Evolutionary conservation across 1,140 invertebrate genomes (phyloP), one percentile per base, ranked within the genome.

Genomic region (Lethocerus indicus): DNA sequence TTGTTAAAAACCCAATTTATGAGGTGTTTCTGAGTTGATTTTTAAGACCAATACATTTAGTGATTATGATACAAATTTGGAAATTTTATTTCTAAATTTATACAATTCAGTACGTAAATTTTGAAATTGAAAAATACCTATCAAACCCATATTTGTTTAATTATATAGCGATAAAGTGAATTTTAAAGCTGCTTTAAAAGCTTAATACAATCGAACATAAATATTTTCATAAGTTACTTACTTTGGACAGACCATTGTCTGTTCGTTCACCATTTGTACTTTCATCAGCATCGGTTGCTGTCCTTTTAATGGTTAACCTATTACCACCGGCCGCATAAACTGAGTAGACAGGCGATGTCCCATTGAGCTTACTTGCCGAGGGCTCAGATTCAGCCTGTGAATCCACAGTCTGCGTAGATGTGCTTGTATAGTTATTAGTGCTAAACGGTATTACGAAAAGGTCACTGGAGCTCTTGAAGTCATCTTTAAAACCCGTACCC

Each of bases 261-360:
- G 20, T 20, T 41, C 27, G 20, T 43, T 54, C 41, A 29, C 42
- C 43, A 23, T 56, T 56, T 45, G 26, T 46, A 23, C 32, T 25
- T 16, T 13, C 24, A 36, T 43, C 51, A 47, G 53, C 53, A 36
- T 55, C 52, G 18, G 42, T 36, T 54, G 75, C 73, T 70, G 83
- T 84, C 54, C 81, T 69, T 65, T 84, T 86, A 54, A 86, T 82
- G 26, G 81, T 84, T 59, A 84, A 82, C 71, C 84, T 83, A 61
- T 82, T 84, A 51, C 80, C 81, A 54, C 75, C 75, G 18, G 79
- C 80, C 52, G 79, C 75, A 65, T 81, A 83, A 70, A 83, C 75
- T 37, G 84, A 80, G 56, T 81, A 84, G 64, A 84, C 84, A 57
- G 83, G 70, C 32, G 79, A 75, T 36, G 76, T 73, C 49, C 78